Base-by-base conservation (phyloP, 2,113 vertebrate species). In the Cryptomyrus ogoouensis region DNA sequence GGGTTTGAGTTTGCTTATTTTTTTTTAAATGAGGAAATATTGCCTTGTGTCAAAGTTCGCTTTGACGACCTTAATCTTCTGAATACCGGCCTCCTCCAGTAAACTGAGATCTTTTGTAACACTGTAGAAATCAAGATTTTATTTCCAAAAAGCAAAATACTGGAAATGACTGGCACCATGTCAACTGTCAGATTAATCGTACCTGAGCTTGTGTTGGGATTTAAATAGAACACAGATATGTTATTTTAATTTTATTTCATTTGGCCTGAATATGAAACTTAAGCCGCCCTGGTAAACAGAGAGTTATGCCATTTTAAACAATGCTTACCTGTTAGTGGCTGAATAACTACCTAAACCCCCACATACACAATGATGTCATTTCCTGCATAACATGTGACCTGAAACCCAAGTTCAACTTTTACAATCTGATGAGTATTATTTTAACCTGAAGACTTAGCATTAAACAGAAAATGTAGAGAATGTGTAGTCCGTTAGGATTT, bases 321-420 rank as follows among this genome's bases (percentile, higher is more conserved):
- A 97, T 97, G 95, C 94, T 93, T 93, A 93, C 93, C 94, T 95
- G 94, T 97, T 96, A 96, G 94, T 91, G 91, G 93, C 94, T 94
- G 93, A 96, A 92, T 92, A 94, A 95, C 94, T 93, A 95, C 94
- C 95, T 95, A 93, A 95, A 93, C 92, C 21, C 92, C 94, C 94
- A 91, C 94, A 95, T 95, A 95, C 94, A 95, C 95, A 94, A 93
- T 96, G 94, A 97, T 96, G 95, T 97, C 96, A 97, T 97, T 97
- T 98, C 97, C 97, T 96, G 95, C 90, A 92, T 96, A 95, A 96
- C 97, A 95, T 89, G 87, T 92, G 91, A 91, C 91, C 83, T 49
- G 89, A 91, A 89, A 90, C 88, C 91, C 91, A 91, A 91, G 93
- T 92, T 94, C 92, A 94, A 35, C 91, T 88, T 91, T 84, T 91